Conservation (phyloP, 2,113 vertebrate species). For the Rafetus swinhoei region DNA sequence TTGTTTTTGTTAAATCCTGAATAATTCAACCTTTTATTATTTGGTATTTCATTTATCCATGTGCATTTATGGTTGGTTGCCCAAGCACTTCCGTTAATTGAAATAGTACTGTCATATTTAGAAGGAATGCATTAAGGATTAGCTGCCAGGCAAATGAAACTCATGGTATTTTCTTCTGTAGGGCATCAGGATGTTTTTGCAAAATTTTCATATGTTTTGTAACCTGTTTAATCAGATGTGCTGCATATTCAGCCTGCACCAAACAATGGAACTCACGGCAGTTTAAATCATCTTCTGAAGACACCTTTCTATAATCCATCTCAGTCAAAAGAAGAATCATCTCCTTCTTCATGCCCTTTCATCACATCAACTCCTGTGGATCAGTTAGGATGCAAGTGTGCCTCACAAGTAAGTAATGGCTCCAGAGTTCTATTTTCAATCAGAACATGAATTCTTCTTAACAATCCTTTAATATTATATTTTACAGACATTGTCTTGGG, state of each 20-base stretch:
- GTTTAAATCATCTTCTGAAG: constrained; percentile 92
- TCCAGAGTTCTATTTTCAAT: neutral
- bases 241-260: constrained; percentile 86
- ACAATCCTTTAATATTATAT: neutral
- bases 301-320: constrained; percentile 80
- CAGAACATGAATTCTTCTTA: neutral
- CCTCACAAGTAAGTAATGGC: constrained; percentile 21
- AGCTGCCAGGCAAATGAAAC: neutral
- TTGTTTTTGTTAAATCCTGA: neutral
- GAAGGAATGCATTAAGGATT: neutral
- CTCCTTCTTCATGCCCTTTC: constrained; percentile 73
- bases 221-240: constrained; percentile 83
- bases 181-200: neutral
- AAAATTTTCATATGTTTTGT: constrained; percentile 21
- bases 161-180: neutral
- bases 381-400: constrained; percentile 78
- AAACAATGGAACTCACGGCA: constrained; percentile 96
- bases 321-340: constrained; percentile 82
- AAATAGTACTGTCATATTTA: neutral
- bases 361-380: neutral
- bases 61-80: neutral
- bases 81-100: neutral
- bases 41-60: neutral
- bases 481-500: neutral
- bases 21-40: neutral